Evolutionary conservation across 2,797 vertebrate genomes (phyloP), one percentile per base, ranked within the genome.

Genomic region (Choloepus didactylus): DNA sequence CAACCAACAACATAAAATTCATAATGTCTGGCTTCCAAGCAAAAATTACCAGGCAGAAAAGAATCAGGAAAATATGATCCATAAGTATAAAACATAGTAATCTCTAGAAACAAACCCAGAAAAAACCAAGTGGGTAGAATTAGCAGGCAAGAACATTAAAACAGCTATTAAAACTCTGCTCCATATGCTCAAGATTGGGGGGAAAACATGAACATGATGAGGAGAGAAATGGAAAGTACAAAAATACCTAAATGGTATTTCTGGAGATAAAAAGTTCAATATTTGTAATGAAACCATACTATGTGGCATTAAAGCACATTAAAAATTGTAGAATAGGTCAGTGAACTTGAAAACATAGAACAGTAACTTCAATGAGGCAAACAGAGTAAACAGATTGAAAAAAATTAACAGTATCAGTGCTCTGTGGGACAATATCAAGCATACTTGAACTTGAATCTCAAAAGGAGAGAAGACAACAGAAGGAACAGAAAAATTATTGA

Each of bases 121-220:
- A 91, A 75, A 59, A 81, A 80, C 66, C 73, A 29, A 77, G 49
- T 91, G 87, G 80, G 81, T 81, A 18, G 67, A 67, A 81, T 91
- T 86, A 81, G 59, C 38, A 94, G 67, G 81, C 49, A 73, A 56
- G n/a, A 19, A 66, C 38, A 49, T 87, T 38, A 18, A 49, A 82
- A 49, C 46, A 56, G 16, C 21, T 73, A 41, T 83, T 73, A 73
- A 41, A 83, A 91, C 64, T 91, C 64, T 54, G 56, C 25, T 62
- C 69, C 67, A 83, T 75, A 54, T 83, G 56, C n/a, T 83, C 56
- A 75, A 64, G 62, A 69, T 9, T 83, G 31, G 51, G 44, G 73
- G 56, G n/a, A 83, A 83, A 75, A 27, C 56, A 64, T 46, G 64
- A 83, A 64, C 19, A 83, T 64, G 14, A 91, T 51, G 56, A 82